Base-by-base conservation (phyloP, 2,888 invertebrate genomes). In the Drosophila phalerata region DNA sequence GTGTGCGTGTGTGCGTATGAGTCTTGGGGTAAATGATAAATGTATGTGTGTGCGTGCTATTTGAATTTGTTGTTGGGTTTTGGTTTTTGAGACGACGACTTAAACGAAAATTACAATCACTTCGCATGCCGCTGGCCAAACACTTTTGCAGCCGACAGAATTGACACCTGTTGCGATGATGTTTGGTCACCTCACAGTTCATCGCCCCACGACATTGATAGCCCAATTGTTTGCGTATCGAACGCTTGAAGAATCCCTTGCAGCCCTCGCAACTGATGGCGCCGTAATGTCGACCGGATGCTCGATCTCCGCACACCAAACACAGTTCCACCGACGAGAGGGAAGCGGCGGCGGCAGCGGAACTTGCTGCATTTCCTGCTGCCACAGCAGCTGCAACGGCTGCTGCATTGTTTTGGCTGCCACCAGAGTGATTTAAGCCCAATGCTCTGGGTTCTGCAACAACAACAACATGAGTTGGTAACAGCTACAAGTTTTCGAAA, bases 71-170 rank as follows among this genome's bases (percentile, higher is more conserved):
- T 43, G 9, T 45, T 32, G 30, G 64, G 45, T 42, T 74, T 80
- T 80, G 64, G 49, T 32, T 74, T 80, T 80, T 87, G 84, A 85
- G 90, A 91, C 90, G 91, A 91, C 91, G 90, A 90, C 90, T 91
- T 92, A 92, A 92, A 91, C 91, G 92, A 92, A 92, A 92, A 92
- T 92, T 96, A 99, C 99, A 98, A 95, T 99, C 99, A 94, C 98
- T 98, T 93, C 99, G 94, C 99, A 99, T 99, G 90, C 99, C 99
- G 94, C 98, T 98, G 42, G 97, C 96, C 63, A 99, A 95, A 92
- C 99, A 99, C 94, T 99, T 99, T 93, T 99, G 98, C 77, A 99
- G 95, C 53, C 99, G 95, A 93, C 99, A 99, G 94, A 98, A 99
- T 94, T 99, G 99, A 93, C 99, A 99, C 65, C 99, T 95, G 94